Evolutionary conservation across 92 coral and sea anemone species (phyloP), one percentile per base, ranked within the genome.

Genomic region (Heteractis magnifica): DNA sequence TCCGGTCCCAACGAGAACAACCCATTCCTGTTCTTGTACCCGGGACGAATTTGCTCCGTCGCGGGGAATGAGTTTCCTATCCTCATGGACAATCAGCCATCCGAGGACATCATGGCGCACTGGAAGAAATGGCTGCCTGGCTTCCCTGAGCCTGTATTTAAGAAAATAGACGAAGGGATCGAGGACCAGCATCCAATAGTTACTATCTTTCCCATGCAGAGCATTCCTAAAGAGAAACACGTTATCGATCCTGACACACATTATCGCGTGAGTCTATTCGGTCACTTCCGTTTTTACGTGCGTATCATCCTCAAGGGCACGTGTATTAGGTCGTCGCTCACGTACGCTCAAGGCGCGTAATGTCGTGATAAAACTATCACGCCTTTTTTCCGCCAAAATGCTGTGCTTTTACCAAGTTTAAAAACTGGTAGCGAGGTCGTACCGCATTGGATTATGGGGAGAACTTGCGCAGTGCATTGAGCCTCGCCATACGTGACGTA

Each of bases 11-110:
- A 84, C 56, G 81, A 89, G 80, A 81, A 81, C 89, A 87, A 89
- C 86, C 88, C 84, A 20, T 88, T 87, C 80, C 73, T 82, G 70
- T 91, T 74, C 70, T 85, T 91, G 84, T 82, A 83, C 74, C 94
- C 94, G 58, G 84, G 90, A 14, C 85, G 94, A 68, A 81, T 79
- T 72, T 91, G 94, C 79, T 81, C 91, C 58, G 80, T 91, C 44
- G 94, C 94, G 53, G 94, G 94, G 56, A 82, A 88, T 75, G 94
- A 91, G 75, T 86, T 91, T 56, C 94, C 94, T 59, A 88, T 88
- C 23, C 90, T 88, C 23, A 76, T 91, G 92, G 92, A 88, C 88
- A 84, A 89, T 49, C 87, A 80, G 51, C 94, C 94, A 71, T 81
- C 82, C 56, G 83, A 75, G 41, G 75, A 81, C 79, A 86, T 91